phyloP scores from a whole-genome alignment of 2,888 invertebrate genomes.

The Euproctis similis region DNA sequence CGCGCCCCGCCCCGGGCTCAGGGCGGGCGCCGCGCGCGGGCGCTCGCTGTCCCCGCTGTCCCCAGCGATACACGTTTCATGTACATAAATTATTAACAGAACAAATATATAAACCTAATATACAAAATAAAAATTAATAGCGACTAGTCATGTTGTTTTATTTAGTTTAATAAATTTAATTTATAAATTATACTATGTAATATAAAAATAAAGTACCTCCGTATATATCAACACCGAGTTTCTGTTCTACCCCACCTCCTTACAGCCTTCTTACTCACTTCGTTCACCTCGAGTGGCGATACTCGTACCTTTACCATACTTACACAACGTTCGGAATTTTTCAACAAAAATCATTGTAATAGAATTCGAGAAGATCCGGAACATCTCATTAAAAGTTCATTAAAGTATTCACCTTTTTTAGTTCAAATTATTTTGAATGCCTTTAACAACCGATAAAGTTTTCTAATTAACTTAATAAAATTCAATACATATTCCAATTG shows the following conservation, averaged over 20 bases:
- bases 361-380: too few relatives aligned
- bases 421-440: too few relatives aligned
- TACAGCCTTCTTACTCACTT: neutral
- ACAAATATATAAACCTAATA: slow-evolving; percentile 34
- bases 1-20: slow-evolving; percentile 67
- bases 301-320: too few relatives aligned
- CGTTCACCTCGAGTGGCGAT: neutral
- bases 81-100: slow-evolving; percentile 46
- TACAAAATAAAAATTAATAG: slow-evolving; percentile 51
- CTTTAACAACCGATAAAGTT: too few relatives aligned
- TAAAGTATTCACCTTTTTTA: too few relatives aligned
- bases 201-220: slow-evolving; percentile 5
- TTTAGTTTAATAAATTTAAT: slow-evolving; percentile 36
- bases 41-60: too few relatives aligned
- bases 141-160: slow-evolving; percentile 55
- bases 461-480: too few relatives aligned
- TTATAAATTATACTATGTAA: slow-evolving; percentile 5
- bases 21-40: slow-evolving; percentile 53
- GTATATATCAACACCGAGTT: slow-evolving; percentile 2
- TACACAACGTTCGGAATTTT: too few relatives aligned
- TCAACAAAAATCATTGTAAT: too few relatives aligned
- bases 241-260: slow-evolving; percentile 2
- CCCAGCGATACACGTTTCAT: slow-evolving; percentile 20
- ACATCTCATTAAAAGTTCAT: too few relatives aligned
- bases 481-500: too few relatives aligned